Base-by-base conservation (phyloP, 1,140 invertebrate species). In the Drosophila ohnishii region DNA sequence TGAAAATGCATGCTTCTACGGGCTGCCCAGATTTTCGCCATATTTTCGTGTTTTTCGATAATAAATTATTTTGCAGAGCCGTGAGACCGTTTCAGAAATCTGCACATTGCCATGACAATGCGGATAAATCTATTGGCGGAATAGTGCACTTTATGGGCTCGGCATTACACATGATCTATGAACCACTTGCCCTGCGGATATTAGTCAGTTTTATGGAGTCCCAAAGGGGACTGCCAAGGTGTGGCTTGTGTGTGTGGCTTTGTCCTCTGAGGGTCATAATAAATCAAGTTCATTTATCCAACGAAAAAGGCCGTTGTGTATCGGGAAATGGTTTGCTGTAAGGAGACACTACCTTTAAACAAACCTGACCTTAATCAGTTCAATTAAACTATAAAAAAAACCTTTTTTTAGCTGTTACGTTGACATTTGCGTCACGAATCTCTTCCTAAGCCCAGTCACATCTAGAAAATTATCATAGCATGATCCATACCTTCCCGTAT, bases 21-120 rank as follows among this genome's bases (percentile, higher is more conserved):
- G 9, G n/a, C 5, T 37, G 13, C 13, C 13, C 13, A 39, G n/a
- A 11, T 19, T 28, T 5, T 28, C 13, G 14, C 35, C 57, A 10
- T 22, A 19, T 37, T 28, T 35, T 35, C 22, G 11, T 53, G 28
- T 30, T 42, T 42, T 40, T 32, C 14, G 48, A n/a, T 40, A 48
- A 81, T 77, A 73, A 73, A 77, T 77, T 81, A 77, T 69, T 35
- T 22, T 63, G 44, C 69, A 51, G 28, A 61, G 65, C 47, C 9
- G 25, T 30, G n/a, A 22, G n/a, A 22, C 47, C 40, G 45, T 35
- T 53, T 28, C 28, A 39, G 34, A 45, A 72, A 63, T 47, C 60
- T 62, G 53, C 42, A 48, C 66, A 76, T 51, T 80, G 47, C 60
- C 78, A 75, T 71, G 72, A 65, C 45, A 65, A 44, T 71, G 78